Evolutionary conservation across 2,888 invertebrate species (phyloP).

Genomic region (Oxytorus armatus): DNA sequence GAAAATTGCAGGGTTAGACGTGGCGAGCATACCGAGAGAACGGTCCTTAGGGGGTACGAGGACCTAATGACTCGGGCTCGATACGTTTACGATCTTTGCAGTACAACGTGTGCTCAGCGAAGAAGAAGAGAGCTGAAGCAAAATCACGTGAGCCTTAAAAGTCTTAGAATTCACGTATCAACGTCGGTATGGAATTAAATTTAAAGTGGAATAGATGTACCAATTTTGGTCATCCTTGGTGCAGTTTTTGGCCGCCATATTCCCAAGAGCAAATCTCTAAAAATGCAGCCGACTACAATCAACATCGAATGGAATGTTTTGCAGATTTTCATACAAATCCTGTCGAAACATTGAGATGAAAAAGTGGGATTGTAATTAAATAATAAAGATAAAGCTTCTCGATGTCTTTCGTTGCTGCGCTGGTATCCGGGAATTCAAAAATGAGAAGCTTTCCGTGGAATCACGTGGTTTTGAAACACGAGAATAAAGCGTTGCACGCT

Average conservation of each 20-base stretch:
- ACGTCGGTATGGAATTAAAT: neutral
- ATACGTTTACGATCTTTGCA: conserved; percentile 41
- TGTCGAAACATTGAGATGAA: no score
- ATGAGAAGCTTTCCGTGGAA: neutral
- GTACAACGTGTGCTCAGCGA: neutral
- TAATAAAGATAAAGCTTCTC: no score
- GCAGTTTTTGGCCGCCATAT: neutral
- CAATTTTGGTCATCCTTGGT: neutral
- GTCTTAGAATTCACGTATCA: conserved; percentile 33
- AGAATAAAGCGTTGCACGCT: neutral
- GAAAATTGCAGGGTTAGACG: conserved; percentile 65
- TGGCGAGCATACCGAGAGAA: conserved; percentile 33
- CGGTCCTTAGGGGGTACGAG: conserved; percentile 44
- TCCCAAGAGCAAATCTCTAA: neutral
- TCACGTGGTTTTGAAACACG: neutral
- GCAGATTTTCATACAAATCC: no score
- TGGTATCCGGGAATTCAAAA: no score
- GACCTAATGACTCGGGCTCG: conserved; percentile 41
- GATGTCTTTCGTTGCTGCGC: no score
- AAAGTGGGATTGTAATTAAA: no score
- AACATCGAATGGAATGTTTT: neutral
- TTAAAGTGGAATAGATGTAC: neutral
- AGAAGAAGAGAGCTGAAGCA: neutral
- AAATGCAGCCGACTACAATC: neutral
- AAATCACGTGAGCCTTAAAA: conserved; percentile 46